Percentiles rank a stretch among this genome's conserved stretches.
phyloP scores from a whole-genome alignment of 92 coral and sea anemone genomes.

The Galaxea fascicularis region DNA sequence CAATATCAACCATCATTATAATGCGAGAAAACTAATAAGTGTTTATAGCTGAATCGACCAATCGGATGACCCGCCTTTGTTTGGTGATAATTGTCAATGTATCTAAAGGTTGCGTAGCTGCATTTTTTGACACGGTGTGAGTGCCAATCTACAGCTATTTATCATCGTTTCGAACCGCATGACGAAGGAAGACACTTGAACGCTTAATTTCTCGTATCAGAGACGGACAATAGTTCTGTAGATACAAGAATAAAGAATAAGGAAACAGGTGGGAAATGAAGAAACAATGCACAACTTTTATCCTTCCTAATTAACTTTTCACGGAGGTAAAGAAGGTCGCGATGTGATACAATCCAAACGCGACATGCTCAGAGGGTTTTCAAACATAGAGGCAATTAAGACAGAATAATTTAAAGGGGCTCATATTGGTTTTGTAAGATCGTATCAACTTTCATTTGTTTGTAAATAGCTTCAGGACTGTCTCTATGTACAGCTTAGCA shows the following conservation, averaged over 20 bases:
- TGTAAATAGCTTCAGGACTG: conserved; percentile 25
- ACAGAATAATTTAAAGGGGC: neutral
- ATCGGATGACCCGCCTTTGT: conserved; percentile 27
- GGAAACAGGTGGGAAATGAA: conserved; percentile 24
- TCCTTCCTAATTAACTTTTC: conserved; percentile 15
- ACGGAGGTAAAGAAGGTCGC: neutral
- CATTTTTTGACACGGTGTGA: conserved; percentile 25
- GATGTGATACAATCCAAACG: neutral
- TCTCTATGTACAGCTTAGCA: neutral
- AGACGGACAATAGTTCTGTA: neutral
- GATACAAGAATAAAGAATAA: neutral
- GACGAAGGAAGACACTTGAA: conserved; percentile 27
- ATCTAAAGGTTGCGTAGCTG: conserved; percentile 26
- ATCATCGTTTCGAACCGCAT: conserved; percentile 24
- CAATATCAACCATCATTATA: conserved; percentile 44
- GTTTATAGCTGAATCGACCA: conserved; percentile 41
- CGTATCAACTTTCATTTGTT: conserved; percentile 33
- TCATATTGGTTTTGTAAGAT: conserved; percentile 29
- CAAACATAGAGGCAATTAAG: neutral
- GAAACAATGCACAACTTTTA: conserved; percentile 3
- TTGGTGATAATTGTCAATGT: conserved; percentile 41
- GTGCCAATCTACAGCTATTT: conserved; percentile 29
- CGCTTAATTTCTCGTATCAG: conserved; percentile 24
- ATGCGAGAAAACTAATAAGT: conserved; percentile 39
- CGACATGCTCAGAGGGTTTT: conserved; percentile 6